Conservation (phyloP, 2,888 invertebrate genomes). For the Ennomos erosarius region DNA sequence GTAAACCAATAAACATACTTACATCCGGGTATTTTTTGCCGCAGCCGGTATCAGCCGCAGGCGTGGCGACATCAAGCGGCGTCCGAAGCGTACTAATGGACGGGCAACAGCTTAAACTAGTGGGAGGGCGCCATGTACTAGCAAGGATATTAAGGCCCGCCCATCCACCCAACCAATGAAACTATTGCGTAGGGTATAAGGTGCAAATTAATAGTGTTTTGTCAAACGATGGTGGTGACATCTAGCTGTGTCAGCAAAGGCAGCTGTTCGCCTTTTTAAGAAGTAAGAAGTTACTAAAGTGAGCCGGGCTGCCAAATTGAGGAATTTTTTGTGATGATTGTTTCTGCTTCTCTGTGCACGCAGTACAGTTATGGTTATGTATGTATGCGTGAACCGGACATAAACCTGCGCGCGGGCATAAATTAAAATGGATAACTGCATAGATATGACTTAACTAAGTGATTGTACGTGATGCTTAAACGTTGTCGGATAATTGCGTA, state of each 20-base stretch:
- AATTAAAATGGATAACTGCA: conserved; percentile 11
- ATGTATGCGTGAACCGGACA: too few species aligned
- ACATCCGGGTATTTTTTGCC: neutral
- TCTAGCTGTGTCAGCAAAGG: too few species aligned
- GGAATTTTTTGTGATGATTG: too few species aligned
- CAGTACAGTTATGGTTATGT: too few species aligned
- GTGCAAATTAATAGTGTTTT: neutral
- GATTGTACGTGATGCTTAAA: conserved; percentile 9
- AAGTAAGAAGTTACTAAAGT: too few species aligned
- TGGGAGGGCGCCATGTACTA: conserved; percentile 75
- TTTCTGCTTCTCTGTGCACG: too few species aligned
- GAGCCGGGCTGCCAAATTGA: too few species aligned
- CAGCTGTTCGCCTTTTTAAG: too few species aligned
- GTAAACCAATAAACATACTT: neutral
- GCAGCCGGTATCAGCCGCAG: conserved; percentile 55
- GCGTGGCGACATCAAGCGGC: conserved; percentile 59
- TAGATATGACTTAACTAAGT: conserved; percentile 5
- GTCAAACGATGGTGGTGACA: neutral
- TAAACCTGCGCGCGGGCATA: conserved; percentile 5
- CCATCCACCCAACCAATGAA: conserved; percentile 67
- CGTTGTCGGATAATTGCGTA: neutral
- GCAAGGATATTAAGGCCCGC: conserved; percentile 72
- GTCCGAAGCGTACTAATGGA: conserved; percentile 78
- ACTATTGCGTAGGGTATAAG: neutral
- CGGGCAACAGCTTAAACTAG: conserved; percentile 76